These are phyloP conservation scores for Coleophora deauratella DNA, from an alignment of 2,888 invertebrate species.

Conservation along the genomic window DNA sequence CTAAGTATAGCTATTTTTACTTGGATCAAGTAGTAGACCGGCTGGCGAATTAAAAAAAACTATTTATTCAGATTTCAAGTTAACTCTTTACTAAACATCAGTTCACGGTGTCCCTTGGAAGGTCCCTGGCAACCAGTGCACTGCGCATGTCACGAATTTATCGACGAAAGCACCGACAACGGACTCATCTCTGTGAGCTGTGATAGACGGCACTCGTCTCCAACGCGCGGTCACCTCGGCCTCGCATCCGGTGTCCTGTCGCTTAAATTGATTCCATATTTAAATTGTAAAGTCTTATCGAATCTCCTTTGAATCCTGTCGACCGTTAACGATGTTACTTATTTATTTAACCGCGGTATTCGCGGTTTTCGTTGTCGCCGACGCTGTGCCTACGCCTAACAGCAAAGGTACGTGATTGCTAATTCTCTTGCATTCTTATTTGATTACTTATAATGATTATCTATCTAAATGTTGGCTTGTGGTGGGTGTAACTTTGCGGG, in stretches of 20 bases:
- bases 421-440: constrained; percentile 6
- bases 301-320: neutral
- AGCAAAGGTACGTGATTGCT: constrained; percentile 47
- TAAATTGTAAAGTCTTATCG: constrained; percentile 18
- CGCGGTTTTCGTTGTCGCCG: constrained; percentile 51
- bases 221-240: constrained; percentile 44
- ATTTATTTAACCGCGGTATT: constrained; percentile 54
- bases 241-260: constrained; percentile 34
- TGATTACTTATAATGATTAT: neutral
- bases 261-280: constrained; percentile 17
- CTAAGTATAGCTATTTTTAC: too few relatives aligned
- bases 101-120: too few relatives aligned
- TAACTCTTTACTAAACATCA: too few relatives aligned
- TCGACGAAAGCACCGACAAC: constrained; percentile 55
- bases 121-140: constrained; percentile 43
- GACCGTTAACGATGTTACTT: constrained; percentile 41
- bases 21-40: too few relatives aligned
- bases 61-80: too few relatives aligned
- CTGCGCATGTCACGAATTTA: constrained; percentile 71
- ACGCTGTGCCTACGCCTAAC: constrained; percentile 56
- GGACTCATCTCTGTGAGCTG: constrained; percentile 45
- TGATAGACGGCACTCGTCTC: constrained; percentile 51
- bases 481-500: neutral
- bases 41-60: too few relatives aligned
- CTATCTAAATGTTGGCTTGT: constrained; percentile 2